Evolutionary conservation across 2,888 invertebrate species (phyloP), one percentile per base, ranked within the genome.

Genomic region (Mythimna albipuncta): DNA sequence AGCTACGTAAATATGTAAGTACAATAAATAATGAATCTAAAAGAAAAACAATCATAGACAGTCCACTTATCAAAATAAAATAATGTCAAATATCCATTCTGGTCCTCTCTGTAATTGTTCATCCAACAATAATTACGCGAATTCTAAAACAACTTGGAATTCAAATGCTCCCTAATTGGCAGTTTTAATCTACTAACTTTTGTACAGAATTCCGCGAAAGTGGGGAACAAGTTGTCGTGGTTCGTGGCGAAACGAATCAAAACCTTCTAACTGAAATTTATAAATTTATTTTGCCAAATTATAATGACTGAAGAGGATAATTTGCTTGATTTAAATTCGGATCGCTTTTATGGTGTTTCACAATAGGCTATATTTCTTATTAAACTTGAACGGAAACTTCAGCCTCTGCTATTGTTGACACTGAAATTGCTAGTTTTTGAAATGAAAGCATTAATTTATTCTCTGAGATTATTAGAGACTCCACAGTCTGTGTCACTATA

Each of bases 171-270:
- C 91, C 93, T 96, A 95, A 95, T 95, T 95, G 95, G 95, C 95
- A 96, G 95, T 95, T 95, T 95, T 95, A 96, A 95, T 95, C 94
- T 94, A 94, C 94, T 94, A 95, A 95, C 95, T 95, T 96, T 94
- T 94, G 94, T 94, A 91, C 93, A 92, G 93, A 94, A 94, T 93
- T 94, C 93, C 91, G 90, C 92, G 90, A 93, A 94, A 94, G 94
- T 94, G 92, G 90, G 92, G 92, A 94, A 93, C 93, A 93, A 94
- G 91, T 95, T 94, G 94, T 94, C 94, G 94, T 91, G 94, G 95
- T 94, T 89, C 92, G 92, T 88, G 92, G 93, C 90, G 92, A 91
- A 92, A 93, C 92, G 93, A 94, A 94, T 94, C 95, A 93, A 92
- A 93, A 92, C 91, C 92, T 90, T 92, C 92, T 93, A 92, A 93